Evolutionary conservation across 2,888 invertebrate genomes (phyloP).

Genomic region (Diadromus collaris): DNA sequence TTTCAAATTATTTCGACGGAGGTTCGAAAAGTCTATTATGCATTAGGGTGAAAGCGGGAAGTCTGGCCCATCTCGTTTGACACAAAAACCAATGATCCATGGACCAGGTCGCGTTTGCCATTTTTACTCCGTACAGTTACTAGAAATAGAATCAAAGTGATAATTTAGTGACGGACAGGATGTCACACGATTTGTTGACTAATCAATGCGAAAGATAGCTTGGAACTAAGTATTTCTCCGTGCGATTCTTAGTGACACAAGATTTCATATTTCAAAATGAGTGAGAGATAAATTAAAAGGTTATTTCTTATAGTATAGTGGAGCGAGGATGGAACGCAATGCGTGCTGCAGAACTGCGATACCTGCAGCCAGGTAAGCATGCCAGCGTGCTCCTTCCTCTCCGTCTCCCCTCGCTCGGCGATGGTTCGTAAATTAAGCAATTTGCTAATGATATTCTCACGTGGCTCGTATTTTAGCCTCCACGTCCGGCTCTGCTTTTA

Average conservation of each 20-base stretch:
- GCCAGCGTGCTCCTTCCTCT: conserved; percentile 1
- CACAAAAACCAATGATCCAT: too few relatives aligned
- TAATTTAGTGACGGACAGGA: conserved; percentile 1
- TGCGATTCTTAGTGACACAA: conserved; percentile 17
- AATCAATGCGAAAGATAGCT: background rate
- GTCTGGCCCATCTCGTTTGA: background rate
- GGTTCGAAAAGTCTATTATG: background rate
- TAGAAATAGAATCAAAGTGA: background rate
- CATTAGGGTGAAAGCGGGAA: background rate
- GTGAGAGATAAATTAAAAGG: conserved; percentile 47
- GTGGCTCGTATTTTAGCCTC: conserved; percentile 77
- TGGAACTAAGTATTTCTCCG: conserved; percentile 3
- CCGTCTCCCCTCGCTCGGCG: conserved; percentile 47
- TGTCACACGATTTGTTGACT: conserved; percentile 13
- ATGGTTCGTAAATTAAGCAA: conserved; percentile 79
- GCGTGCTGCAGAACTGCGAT: conserved; percentile 13
- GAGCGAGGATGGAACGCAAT: conserved; percentile 7
- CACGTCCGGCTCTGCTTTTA: conserved; percentile 74
- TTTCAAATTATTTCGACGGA: conserved; percentile 44
- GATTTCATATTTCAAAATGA: conserved; percentile 18
- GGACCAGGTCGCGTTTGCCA: background rate
- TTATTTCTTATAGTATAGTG: conserved; percentile 14
- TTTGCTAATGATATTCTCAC: conserved; percentile 80
- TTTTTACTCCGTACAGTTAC: conserved; percentile 5
- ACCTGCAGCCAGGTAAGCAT: conserved; percentile 2